Conservation (phyloP, 2,888 invertebrate genomes). For the Gymnocheta viridis region DNA sequence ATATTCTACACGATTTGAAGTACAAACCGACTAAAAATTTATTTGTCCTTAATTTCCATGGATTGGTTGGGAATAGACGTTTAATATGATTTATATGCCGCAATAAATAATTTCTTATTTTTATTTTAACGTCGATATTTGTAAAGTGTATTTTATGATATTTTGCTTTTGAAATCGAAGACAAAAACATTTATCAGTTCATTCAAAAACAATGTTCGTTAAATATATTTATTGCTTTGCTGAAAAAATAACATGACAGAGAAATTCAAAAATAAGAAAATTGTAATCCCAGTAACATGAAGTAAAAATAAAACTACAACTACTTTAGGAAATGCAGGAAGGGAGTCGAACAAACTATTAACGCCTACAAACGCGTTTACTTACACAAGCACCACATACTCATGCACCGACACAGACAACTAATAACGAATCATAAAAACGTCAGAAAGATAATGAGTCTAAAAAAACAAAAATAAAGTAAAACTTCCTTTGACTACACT, state of each 20-base stretch:
- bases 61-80: neutral
- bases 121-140: neutral
- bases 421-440: constrained; percentile 11
- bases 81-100: neutral
- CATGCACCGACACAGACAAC: no score
- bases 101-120: neutral
- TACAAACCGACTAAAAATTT: no score
- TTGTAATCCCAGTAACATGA: neutral
- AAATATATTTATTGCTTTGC: no score
- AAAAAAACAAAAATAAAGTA: neutral
- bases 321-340: neutral
- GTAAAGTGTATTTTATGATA: neutral
- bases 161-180: neutral
- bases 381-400: neutral
- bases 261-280: neutral
- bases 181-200: neutral
- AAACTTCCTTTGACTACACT: neutral
- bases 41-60: no score
- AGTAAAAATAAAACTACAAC: neutral
- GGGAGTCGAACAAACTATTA: neutral
- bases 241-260: neutral
- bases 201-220: neutral
- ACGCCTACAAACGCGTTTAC: neutral
- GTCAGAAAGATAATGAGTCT: neutral
- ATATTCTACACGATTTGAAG: no score